phyloP scores from a whole-genome alignment of 2,113 vertebrate species.

The Ondatra zibethicus region DNA sequence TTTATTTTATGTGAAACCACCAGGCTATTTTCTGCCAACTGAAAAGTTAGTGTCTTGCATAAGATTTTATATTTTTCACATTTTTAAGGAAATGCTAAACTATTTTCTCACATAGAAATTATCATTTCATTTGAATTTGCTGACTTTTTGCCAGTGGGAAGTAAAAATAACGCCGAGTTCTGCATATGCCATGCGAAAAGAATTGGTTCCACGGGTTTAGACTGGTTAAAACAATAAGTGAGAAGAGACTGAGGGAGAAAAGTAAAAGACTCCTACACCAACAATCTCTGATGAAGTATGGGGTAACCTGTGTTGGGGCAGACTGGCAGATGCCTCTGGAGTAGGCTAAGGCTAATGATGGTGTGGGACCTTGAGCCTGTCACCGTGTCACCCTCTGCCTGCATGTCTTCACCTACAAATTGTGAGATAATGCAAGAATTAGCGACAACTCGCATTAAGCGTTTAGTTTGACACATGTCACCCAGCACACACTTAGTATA shows the following conservation, averaged over 20 bases:
- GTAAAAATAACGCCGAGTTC: conserved; percentile 64
- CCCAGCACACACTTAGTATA: neutral
- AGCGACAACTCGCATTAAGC: neutral
- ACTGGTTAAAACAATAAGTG: neutral
- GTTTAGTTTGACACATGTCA: neutral
- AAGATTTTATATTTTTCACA: conserved; percentile 50
- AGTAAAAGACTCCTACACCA: neutral
- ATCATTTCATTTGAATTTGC: conserved; percentile 67
- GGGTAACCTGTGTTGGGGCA: too few relatives aligned
- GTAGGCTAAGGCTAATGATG: neutral
- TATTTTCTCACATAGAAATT: conserved; percentile 69
- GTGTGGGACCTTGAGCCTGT: neutral
- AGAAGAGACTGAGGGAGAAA: neutral
- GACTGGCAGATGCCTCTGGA: neutral
- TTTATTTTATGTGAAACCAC: neutral
- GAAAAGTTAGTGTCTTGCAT: conserved; percentile 44
- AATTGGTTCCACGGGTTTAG: neutral
- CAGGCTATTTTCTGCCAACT: conserved; percentile 23
- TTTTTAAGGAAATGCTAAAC: conserved; percentile 68
- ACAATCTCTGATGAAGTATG: neutral
- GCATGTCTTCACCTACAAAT: neutral
- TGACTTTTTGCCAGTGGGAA: conserved; percentile 69
- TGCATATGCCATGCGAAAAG: neutral
- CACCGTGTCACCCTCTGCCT: neutral
- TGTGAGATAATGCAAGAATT: neutral